A percentile compares a stretch with the other conserved stretches of the same genome.
Conservation (phyloP, 2,888 invertebrate species). For the Zeuzera pyrina region DNA sequence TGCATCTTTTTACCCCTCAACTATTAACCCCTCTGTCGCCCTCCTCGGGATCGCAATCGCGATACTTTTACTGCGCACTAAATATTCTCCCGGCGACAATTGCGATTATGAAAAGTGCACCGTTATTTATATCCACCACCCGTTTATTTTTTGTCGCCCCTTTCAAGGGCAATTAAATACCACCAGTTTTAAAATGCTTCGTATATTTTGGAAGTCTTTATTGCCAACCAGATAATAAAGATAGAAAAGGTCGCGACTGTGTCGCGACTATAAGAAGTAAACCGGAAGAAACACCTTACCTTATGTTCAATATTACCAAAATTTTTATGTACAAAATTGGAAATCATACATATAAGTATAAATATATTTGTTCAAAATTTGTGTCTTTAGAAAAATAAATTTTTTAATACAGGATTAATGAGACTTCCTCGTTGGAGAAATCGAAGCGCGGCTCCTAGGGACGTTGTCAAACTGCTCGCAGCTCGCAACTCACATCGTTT, state of each 20-base stretch:
- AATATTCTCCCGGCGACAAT: conserved; percentile 73
- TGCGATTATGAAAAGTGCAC: conserved; percentile 74
- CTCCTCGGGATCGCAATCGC: conserved; percentile 39
- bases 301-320: background rate
- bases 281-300: too few relatives aligned
- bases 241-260: conserved; percentile 51
- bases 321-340: background rate
- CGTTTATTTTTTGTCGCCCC: conserved; percentile 71
- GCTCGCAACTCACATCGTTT: conserved; percentile 41
- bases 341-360: conserved; percentile 16
- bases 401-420: conserved; percentile 59
- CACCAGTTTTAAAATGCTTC: conserved; percentile 65
- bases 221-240: conserved; percentile 54
- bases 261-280: too few relatives aligned
- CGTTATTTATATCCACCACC: conserved; percentile 63
- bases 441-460: conserved; percentile 50
- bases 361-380: too few relatives aligned
- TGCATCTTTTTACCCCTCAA: conserved; percentile 27
- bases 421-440: conserved; percentile 55
- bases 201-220: conserved; percentile 59
- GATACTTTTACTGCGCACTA: conserved; percentile 66
- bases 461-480: conserved; percentile 56
- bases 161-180: conserved; percentile 74
- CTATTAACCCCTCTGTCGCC: conserved; percentile 39
- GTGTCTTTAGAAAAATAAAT: conserved; percentile 31